Base-by-base conservation (phyloP, 1,140 invertebrate species). In the Meloidogyne hapla region DNA sequence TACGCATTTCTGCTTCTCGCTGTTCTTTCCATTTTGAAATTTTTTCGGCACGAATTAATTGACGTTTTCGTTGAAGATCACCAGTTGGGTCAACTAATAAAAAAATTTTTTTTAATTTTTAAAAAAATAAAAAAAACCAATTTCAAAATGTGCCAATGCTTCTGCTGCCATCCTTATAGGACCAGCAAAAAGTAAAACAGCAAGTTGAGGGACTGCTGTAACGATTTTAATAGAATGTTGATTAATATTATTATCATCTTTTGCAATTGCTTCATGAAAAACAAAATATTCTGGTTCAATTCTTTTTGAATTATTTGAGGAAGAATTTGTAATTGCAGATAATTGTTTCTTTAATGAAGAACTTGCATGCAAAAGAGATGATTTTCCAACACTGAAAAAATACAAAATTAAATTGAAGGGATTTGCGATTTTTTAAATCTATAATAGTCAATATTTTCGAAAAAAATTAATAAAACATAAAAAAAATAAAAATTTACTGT, bases 101-200 rank as follows among this genome's bases (percentile, higher is more conserved):
- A 26, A 33, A 33, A 8, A 33, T 6, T 33, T 6, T 6, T n/a
- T n/a, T n/a, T n/a, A n/a, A n/a, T n/a, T n/a, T n/a, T n/a, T n/a
- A 33, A 6, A 33, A 33, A 33, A 33, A 33, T 33, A 33, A 33
- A 33, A 33, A 33, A 33, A 6, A 84, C 82, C 70, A 10, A 87
- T 21, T 69, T 77, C 77, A 68, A 81, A 86, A 6, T 80, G 65
- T 13, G 84, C 66, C 4, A 82, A 25, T 25, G 70, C 64, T 33
- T 73, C 64, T 33, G 76, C 69, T 18, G 71, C 28, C 65, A 86
- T 72, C 40, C 79, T 56, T 38, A 84, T 74, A 4, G 84, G 75
- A 21, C 85, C 85, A 21, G 85, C 80, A 63, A 86, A 85, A 9
- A 86, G 48, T 13, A 87, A 21, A 15, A 79, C 73, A 62, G 80